These are phyloP conservation scores for Drosophila orosa DNA, from an alignment of 1,140 invertebrate genomes.

Conservation along the genomic window DNA sequence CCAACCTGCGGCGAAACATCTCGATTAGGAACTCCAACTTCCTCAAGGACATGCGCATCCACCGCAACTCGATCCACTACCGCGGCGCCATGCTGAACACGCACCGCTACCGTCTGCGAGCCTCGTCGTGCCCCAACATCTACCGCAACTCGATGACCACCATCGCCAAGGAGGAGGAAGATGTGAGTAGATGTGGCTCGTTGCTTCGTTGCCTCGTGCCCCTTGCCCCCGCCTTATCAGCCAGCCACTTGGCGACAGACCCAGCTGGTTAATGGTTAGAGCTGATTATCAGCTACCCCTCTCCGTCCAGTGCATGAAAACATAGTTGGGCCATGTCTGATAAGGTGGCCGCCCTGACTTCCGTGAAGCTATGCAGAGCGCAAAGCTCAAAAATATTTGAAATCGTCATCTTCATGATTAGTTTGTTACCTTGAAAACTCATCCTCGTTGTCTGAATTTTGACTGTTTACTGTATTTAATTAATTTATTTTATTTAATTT, in stretches of 20 bases:
- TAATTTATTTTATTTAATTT: too few relatives aligned
- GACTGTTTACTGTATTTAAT: conserved; percentile 31
- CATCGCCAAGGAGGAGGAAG: conserved; percentile 90
- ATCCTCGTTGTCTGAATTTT: not conserved
- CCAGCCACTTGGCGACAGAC: conserved; percentile 55
- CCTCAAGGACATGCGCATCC: conserved; percentile 90
- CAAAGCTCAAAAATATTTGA: not conserved
- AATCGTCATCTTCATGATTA: not conserved
- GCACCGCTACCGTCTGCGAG: conserved; percentile 91
- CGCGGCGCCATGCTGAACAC: conserved; percentile 91
- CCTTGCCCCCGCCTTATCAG: conserved; percentile 37
- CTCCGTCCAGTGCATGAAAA: not conserved
- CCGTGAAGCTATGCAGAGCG: conserved; percentile 32
- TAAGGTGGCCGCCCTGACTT: conserved; percentile 33
- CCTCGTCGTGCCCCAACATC: conserved; percentile 95
- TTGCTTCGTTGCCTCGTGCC: not conserved
- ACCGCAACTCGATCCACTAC: conserved; percentile 92
- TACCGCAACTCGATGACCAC: conserved; percentile 95
- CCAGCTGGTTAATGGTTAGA: conserved; percentile 17
- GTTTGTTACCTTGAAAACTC: conserved; percentile 5
- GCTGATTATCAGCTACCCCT: conserved; percentile 27
- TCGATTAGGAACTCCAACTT: conserved; percentile 87
- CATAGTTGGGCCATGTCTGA: conserved; percentile 20
- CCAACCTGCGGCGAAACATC: conserved; percentile 75
- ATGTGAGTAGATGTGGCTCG: conserved; percentile 75